Base-by-base conservation (phyloP, 1,140 invertebrate species). In the Drosophila paulistorum region DNA sequence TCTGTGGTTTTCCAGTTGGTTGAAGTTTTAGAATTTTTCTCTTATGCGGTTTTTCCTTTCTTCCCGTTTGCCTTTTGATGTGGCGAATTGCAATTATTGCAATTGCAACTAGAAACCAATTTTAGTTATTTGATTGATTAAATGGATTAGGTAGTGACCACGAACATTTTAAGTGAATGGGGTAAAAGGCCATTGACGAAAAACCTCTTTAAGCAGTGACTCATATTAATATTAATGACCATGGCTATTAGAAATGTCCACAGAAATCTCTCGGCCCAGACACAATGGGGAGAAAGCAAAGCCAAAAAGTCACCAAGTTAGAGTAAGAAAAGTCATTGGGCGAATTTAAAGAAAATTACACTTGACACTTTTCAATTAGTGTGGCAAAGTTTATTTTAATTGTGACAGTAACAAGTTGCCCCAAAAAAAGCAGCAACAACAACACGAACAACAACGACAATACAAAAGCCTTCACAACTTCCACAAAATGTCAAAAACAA, bases 361-460 rank as follows among this genome's bases (percentile, higher is more conserved):
- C 85, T 84, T 89, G 84, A 89, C 84, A 81, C 85, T 89, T 89
- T 89, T 89, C 84, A 89, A 89, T 90, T 89, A 89, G 84, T 84
- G 66, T 54, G 55, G 33, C 37, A 89, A 89, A 89, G 74, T 89
- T 89, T 84, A 74, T 84, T 89, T 89, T 89, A 89, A 89, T 89
- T 89, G 84, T 89, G 84, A 89, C 84, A 89, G 80, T 89, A 89
- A 89, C 84, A 89, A 81, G 80, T 77, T 76, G 77, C 65, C 67
- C 48, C 48, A 75, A 74, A 65, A 60, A 74, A 71, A 77, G 66
- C 64, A 65, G 58, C 68, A 63, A 37, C 55, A 66, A 78, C 67
- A 77, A 72, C 64, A 79, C 20, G 17, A 1, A 65, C 57, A 63
- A 72, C 58, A 87, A 87, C 59, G 48, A 65, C 65, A 75, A 69